Conservation (phyloP, 2,797 vertebrate genomes). For the Hyperoplus lanceolatus region DNA sequence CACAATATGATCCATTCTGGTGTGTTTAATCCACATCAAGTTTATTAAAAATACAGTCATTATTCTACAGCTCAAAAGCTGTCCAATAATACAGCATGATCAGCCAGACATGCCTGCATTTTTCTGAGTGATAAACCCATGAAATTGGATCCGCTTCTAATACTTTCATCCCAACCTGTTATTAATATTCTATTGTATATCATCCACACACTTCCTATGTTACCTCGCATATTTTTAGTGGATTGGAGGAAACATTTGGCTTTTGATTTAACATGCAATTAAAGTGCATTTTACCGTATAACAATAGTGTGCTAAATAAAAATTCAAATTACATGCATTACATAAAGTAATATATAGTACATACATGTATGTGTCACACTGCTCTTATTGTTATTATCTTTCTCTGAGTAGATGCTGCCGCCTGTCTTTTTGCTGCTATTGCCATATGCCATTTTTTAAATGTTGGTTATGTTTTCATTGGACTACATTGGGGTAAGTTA, state of each 20-base stretch:
- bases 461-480: neutral
- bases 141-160: slow-evolving; percentile 83
- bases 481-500: neutral
- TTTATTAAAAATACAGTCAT: slow-evolving; percentile 77
- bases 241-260: slow-evolving; percentile 68
- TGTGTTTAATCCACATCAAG: slow-evolving; percentile 80
- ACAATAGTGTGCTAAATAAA: slow-evolving; percentile 42
- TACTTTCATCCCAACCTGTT: slow-evolving; percentile 68
- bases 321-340: neutral
- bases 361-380: neutral
- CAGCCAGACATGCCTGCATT: slow-evolving; percentile 75
- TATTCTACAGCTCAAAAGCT: slow-evolving; percentile 69
- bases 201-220: slow-evolving; percentile 58
- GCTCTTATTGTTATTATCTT: slow-evolving; percentile 10
- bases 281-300: slow-evolving; percentile 56
- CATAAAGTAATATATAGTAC: too few species aligned
- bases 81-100: slow-evolving; percentile 76
- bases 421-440: neutral
- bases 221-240: slow-evolving; percentile 64
- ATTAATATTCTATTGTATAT: slow-evolving; percentile 78
- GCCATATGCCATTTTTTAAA: neutral
- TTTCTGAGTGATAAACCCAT: slow-evolving; percentile 79
- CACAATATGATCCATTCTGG: slow-evolving; percentile 68
- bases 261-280: slow-evolving; percentile 70
- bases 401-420: slow-evolving; percentile 10